Conservation (phyloP, 2,888 invertebrate genomes). For the Lordiphosa andalusiaca region DNA sequence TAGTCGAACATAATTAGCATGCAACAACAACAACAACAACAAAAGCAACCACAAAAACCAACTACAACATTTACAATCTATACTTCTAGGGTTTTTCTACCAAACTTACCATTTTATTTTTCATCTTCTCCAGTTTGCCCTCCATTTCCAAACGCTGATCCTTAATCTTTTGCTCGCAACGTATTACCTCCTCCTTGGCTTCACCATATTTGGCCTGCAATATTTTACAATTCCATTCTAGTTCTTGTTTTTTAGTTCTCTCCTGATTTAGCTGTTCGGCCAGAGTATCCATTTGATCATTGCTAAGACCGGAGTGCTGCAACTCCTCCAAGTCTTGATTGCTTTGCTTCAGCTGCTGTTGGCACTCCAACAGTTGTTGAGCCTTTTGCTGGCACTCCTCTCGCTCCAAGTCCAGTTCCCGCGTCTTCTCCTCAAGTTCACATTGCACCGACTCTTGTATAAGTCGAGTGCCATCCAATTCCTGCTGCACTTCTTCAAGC, state of each 20-base stretch:
- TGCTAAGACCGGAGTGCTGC: too few species aligned
- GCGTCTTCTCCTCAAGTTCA: constrained; percentile 24
- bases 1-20: background rate
- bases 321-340: constrained; percentile 3
- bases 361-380: constrained; percentile 39
- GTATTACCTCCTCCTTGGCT: constrained; percentile 61
- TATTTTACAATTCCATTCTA: constrained; percentile 70
- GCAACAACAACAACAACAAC: background rate
- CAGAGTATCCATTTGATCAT: constrained; percentile 17
- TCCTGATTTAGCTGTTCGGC: background rate
- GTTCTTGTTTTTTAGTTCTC: background rate
- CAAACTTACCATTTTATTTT: constrained; percentile 88
- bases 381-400: constrained; percentile 33
- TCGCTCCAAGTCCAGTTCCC: constrained; percentile 9
- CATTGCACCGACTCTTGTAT: constrained; percentile 8
- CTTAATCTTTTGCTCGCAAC: constrained; percentile 75
- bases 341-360: constrained; percentile 42
- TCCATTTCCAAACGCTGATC: constrained; percentile 84
- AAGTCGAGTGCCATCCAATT: constrained; percentile 19
- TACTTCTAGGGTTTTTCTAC: background rate
- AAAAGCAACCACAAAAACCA: background rate
- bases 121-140: constrained; percentile 88
- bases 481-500: background rate
- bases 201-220: constrained; percentile 78
- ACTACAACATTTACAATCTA: background rate